phyloP scores from a whole-genome alignment of 92 coral and sea anemone species.

The Virgularia gustaviana region DNA sequence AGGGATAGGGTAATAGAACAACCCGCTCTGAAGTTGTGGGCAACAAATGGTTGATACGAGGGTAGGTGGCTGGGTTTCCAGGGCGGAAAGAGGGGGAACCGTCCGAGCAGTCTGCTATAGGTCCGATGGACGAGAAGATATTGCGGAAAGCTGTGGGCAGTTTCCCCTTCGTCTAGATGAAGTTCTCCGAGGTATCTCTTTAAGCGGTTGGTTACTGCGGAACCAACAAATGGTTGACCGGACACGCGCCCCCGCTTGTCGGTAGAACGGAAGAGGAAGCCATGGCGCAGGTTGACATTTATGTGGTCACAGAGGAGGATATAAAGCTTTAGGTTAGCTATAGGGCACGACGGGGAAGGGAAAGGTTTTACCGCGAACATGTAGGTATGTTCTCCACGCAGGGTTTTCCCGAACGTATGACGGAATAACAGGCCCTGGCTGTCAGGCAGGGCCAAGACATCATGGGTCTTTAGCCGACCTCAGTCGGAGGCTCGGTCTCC shows the following conservation, averaged over 20 bases:
- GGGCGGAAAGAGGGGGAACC: slow-evolving; percentile 10
- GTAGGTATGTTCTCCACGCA: slow-evolving; percentile 40
- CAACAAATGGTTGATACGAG: too few species aligned
- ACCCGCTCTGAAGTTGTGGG: too few species aligned
- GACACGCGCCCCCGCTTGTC: slow-evolving; percentile 30
- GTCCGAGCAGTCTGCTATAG: too few species aligned
- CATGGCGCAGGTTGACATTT: slow-evolving; percentile 32
- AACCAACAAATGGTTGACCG: slow-evolving; percentile 36
- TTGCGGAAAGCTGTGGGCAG: slow-evolving; percentile 44
- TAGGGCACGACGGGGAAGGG: slow-evolving; percentile 27
- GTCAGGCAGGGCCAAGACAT: slow-evolving; percentile 23
- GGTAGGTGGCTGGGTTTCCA: background rate
- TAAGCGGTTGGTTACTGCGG: slow-evolving; percentile 40
- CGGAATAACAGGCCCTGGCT: slow-evolving; percentile 25
- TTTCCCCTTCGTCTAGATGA: slow-evolving; percentile 44
- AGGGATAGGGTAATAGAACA: slow-evolving; percentile 52
- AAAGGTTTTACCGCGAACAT: slow-evolving; percentile 32
- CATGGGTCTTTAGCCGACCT: slow-evolving; percentile 28
- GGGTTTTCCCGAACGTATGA: slow-evolving; percentile 59
- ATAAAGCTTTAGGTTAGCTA: slow-evolving; percentile 42
- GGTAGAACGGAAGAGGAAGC: slow-evolving; percentile 42
- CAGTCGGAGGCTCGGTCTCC: slow-evolving; percentile 50
- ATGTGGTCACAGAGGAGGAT: slow-evolving; percentile 42
- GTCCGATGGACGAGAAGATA: slow-evolving; percentile 15
- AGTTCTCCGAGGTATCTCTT: slow-evolving; percentile 17